Evolutionary conservation across 1,140 invertebrate species (phyloP).

Genomic region (Diorhabda carinulata): DNA sequence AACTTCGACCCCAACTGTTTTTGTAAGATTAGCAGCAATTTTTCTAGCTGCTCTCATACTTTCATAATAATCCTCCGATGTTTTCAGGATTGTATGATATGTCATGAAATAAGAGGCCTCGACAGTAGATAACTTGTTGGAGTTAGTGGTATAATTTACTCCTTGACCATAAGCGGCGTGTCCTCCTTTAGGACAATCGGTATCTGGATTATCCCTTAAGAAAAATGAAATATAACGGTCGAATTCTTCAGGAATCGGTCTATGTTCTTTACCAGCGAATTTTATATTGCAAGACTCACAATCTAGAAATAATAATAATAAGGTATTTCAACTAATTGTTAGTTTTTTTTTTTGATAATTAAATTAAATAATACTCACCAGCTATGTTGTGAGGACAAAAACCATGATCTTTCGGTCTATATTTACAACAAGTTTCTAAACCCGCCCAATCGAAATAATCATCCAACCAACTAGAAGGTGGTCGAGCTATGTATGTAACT

Average conservation of each 20-base stretch:
- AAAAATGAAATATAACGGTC: conserved; percentile 82
- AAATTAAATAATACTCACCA: conserved; percentile 10
- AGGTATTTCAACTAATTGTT: conserved; percentile 6
- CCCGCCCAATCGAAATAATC: conserved; percentile 91
- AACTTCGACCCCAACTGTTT: conserved; percentile 62
- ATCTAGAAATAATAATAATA: conserved; percentile 38
- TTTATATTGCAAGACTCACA: conserved; percentile 54
- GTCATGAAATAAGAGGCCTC: conserved; percentile 87
- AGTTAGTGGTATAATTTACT: conserved; percentile 58
- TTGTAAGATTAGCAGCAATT: conserved; percentile 53
- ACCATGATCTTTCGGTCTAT: conserved; percentile 52
- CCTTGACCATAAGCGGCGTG: conserved; percentile 76
- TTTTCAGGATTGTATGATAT: conserved; percentile 92
- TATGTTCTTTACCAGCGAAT: conserved; percentile 48
- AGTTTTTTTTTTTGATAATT: conserved; percentile 8
- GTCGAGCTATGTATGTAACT: conserved; percentile 80
- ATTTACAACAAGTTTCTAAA: conserved; percentile 59
- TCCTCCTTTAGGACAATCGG: conserved; percentile 79
- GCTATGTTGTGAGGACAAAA: conserved; percentile 64
- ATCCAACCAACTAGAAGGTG: conserved; percentile 93
- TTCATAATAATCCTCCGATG: conserved; percentile 86
- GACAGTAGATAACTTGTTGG: conserved; percentile 50
- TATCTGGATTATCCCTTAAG: conserved; percentile 83
- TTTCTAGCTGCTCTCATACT: conserved; percentile 77
- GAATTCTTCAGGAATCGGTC: conserved; percentile 67